Base-by-base conservation (phyloP, 1,140 invertebrate genomes). In the Diachasmimorpha longicaudata region DNA sequence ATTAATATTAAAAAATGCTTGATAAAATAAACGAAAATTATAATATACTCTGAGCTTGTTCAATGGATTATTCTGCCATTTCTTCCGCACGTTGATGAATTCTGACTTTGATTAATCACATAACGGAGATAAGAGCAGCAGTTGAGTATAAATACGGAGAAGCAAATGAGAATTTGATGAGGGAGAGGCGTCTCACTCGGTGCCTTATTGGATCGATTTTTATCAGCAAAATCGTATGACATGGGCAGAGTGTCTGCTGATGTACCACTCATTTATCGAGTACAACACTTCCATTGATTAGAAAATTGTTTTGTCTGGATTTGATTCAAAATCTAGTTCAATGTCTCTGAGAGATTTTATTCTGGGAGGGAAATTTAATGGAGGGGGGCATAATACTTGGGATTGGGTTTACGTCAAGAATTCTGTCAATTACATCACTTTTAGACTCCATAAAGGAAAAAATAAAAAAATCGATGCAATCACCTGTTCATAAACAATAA, bases 211-310 rank as follows among this genome's bases (percentile, higher is more conserved):
- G 52, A 39, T 1, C 23, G 23, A 70, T 81, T 70, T 48, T 23
- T 81, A 80, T 82, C 78, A 58, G 52, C 4, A 13, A 77, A 79
- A 72, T 80, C 77, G 74, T 81, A 37, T 66, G 77, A 79, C 81
- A 19, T 75, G 70, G 72, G 78, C 79, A 81, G 63, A 80, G 77
- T 79, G 72, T 72, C 69, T 48, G 52, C 44, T 67, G 75, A 70
- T 48, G 3, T 63, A 44, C 37, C 39, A 71, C n/a, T 52, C 48
- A 19, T 8, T 4, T 52, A 1, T 52, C 6, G 19, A 9, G 63
- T 74, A 52, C 52, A 19, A 19, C n/a, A 46, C 25, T 13, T 10
- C 19, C 67, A 68, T 74, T 21, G 67, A 72, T 72, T 44, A 48
- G 66, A 39, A 42, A 72, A 0, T 70, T 78, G 25, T 79, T 72